phyloP scores from a whole-genome alignment of 2,113 vertebrate species.

The Sminthopsis crassicaudata region DNA sequence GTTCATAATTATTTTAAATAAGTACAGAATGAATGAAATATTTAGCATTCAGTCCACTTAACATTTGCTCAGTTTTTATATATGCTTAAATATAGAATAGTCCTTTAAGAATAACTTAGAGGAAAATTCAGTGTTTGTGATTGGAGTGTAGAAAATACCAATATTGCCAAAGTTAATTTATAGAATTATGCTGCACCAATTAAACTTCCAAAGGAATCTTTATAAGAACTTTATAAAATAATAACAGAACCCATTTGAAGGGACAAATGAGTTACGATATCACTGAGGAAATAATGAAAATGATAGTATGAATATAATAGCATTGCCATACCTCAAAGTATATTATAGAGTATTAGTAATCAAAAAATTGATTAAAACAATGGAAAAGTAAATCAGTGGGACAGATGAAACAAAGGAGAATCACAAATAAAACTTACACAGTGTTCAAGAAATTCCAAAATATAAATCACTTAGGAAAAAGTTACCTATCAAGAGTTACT shows the following conservation, averaged over 20 bases:
- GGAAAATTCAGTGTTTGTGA: neutral
- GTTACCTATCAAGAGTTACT: neutral
- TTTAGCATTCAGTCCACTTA: neutral
- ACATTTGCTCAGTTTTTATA: neutral
- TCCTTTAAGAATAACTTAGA: neutral
- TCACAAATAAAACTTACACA: neutral
- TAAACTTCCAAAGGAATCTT: neutral
- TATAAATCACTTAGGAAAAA: neutral
- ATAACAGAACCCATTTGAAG: neutral
- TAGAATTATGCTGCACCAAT: neutral
- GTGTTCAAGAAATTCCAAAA: neutral
- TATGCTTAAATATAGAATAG: neutral
- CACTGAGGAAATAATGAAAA: neutral
- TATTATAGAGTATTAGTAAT: neutral
- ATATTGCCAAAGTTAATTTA: neutral
- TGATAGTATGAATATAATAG: neutral
- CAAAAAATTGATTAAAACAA: neutral
- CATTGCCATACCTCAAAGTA: neutral
- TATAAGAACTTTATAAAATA: neutral
- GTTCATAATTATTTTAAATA: neutral
- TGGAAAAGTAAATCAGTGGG: neutral
- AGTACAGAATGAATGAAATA: neutral
- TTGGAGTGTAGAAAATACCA: neutral
- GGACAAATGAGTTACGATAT: neutral
- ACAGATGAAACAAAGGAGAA: neutral